These are phyloP conservation scores for Falco naumanni DNA, from an alignment of 2,797 vertebrate genomes.

Conservation along the genomic window DNA sequence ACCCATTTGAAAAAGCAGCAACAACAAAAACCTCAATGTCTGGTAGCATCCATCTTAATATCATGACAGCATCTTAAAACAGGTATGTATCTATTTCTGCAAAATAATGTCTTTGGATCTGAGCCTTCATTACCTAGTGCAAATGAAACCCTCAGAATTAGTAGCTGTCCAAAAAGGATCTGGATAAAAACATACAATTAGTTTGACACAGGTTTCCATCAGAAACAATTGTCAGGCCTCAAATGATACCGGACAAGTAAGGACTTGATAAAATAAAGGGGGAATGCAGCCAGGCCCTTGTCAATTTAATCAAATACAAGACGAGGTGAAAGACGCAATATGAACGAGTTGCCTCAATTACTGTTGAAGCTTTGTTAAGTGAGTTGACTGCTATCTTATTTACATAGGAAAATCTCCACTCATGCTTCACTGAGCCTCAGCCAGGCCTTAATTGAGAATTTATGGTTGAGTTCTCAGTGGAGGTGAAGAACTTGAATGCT, in stretches of 20 bases:
- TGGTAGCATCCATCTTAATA: not conserved
- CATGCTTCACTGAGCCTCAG: conserved; percentile 25
- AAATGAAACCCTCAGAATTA: not conserved
- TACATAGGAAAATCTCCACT: conserved; percentile 48
- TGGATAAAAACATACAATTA: not conserved
- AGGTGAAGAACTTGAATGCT: not conserved
- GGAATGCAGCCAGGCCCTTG: not conserved
- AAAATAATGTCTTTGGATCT: not conserved
- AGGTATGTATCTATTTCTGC: not conserved
- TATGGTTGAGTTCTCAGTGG: conserved; percentile 40
- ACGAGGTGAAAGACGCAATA: not conserved
- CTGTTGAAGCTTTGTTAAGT: conserved; percentile 21
- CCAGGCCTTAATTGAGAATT: conserved; percentile 55
- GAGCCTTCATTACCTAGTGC: not conserved
- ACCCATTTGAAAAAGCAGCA: not conserved
- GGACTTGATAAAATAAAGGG: conserved; percentile 16
- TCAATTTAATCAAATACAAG: conserved; percentile 30
- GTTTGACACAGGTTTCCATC: not conserved
- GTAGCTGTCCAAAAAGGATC: not conserved
- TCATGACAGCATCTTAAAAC: not conserved
- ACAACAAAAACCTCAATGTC: not conserved
- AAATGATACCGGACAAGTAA: not conserved
- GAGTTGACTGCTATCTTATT: conserved; percentile 45
- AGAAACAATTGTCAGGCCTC: not conserved
- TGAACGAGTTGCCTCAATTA: conserved; percentile 35